Evolutionary conservation across 2,888 invertebrate species (phyloP).

Genomic region (Brachycybe producta): DNA sequence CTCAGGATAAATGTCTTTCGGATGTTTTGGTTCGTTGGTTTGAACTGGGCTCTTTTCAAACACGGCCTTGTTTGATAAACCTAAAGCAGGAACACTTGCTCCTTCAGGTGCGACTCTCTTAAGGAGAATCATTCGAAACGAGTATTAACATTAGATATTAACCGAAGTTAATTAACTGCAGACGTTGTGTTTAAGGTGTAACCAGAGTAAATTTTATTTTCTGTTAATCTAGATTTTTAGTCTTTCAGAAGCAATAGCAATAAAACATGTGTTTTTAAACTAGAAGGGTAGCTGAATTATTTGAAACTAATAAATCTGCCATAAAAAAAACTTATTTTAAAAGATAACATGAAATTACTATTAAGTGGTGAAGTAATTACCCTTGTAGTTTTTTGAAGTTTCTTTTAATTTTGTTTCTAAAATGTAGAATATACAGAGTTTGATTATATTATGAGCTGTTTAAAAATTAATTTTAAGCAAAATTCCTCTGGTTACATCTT

Average conservation of each 20-base stretch:
- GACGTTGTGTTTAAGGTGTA: neutral
- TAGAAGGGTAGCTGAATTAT: too few species aligned
- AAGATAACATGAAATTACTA: too few species aligned
- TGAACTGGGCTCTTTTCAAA: slow-evolving; percentile 39
- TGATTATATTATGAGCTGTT: neutral
- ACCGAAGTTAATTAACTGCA: neutral
- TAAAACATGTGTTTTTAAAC: too few species aligned
- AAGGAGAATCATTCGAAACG: neutral
- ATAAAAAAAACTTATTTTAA: too few species aligned
- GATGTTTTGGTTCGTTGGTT: slow-evolving; percentile 21
- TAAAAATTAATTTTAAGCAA: too few species aligned
- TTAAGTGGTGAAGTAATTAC: too few species aligned
- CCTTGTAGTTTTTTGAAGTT: too few species aligned
- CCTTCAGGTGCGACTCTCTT: slow-evolving; percentile 40
- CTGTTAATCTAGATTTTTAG: slow-evolving; percentile 9
- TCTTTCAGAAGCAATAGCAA: too few species aligned
- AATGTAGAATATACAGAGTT: too few species aligned
- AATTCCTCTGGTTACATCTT: too few species aligned
- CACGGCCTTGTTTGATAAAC: slow-evolving; percentile 89
- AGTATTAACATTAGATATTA: neutral
- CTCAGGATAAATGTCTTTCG: slow-evolving; percentile 42
- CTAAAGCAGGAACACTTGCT: slow-evolving; percentile 84
- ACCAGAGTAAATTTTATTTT: neutral
- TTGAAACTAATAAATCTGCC: too few species aligned
- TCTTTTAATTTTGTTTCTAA: too few species aligned